phyloP scores from a whole-genome alignment of 1,140 invertebrate genomes.

The Alviniconcha marisindica region DNA sequence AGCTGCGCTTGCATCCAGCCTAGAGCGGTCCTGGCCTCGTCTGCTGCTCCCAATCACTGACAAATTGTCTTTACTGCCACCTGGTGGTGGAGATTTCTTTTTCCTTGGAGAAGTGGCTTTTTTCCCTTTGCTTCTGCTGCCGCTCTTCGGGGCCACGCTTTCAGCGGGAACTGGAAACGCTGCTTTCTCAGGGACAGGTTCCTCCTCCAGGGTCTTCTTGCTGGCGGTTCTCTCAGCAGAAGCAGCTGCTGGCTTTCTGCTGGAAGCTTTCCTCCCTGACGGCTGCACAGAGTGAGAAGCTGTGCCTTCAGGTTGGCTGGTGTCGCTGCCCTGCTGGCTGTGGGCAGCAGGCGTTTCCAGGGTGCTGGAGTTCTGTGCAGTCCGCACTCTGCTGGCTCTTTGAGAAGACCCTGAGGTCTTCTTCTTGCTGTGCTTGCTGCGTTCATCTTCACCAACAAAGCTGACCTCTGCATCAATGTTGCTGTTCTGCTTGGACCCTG shows the following conservation, averaged over 20 bases:
- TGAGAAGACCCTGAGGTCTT: neutral
- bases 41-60: neutral
- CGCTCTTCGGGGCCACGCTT: neutral
- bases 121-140: neutral
- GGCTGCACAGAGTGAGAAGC: too few species aligned
- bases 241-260: neutral
- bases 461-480: constrained; percentile 29
- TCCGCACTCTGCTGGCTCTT: neutral
- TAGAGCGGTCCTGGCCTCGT: neutral
- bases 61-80: neutral
- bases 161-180: neutral
- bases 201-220: neutral
- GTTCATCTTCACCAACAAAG: neutral
- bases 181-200: neutral
- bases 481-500: constrained; percentile 12
- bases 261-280: neutral
- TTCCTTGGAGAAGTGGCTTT: too few species aligned
- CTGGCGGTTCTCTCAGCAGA: too few species aligned
- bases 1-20: neutral
- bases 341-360: neutral
- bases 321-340: neutral
- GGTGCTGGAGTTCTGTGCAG: neutral
- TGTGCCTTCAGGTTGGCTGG: neutral
- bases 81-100: neutral
- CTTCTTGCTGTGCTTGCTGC: neutral